phyloP scores from a whole-genome alignment of 2,888 invertebrate species.

The Caenorhabditis sp. region DNA sequence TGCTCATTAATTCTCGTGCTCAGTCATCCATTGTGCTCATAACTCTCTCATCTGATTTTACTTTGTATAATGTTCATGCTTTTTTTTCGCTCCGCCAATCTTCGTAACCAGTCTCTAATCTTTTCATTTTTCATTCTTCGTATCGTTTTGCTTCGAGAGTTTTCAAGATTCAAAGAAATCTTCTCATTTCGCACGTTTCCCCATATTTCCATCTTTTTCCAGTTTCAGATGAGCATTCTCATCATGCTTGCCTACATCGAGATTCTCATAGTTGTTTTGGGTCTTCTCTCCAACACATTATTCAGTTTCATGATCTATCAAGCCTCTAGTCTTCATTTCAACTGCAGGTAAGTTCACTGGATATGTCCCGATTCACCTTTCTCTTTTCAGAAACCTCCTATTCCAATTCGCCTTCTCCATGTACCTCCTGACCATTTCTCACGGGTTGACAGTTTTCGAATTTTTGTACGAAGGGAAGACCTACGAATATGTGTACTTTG shows the following conservation, averaged over 20 bases:
- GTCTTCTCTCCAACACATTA: constrained; percentile 25
- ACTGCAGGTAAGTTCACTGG: constrained; percentile 25
- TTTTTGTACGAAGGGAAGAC: constrained; percentile 37
- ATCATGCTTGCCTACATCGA: constrained; percentile 40
- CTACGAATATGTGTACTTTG: constrained; percentile 44
- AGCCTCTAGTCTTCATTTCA: constrained; percentile 40
- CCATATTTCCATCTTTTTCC: background rate
- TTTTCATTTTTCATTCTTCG: constrained; percentile 15
- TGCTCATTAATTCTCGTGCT: background rate
- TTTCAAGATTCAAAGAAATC: background rate
- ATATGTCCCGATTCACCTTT: background rate
- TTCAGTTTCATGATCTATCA: constrained; percentile 32
- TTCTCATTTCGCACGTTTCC: constrained; percentile 4
- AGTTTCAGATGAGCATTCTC: constrained; percentile 22
- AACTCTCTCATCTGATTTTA: background rate
- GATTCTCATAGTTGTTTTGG: constrained; percentile 36
- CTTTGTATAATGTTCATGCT: background rate
- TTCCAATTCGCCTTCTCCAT: constrained; percentile 36
- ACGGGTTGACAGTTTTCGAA: constrained; percentile 49
- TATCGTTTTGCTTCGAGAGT: constrained; percentile 9
- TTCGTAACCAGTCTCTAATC: constrained; percentile 7
- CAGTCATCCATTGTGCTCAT: background rate
- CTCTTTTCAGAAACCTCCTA: constrained; percentile 41
- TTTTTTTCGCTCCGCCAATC: background rate
- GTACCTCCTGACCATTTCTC: constrained; percentile 36